A percentile compares a stretch with the other conserved stretches of the same genome.
These are phyloP conservation scores for Drosophila picticornis DNA, from an alignment of 2,888 invertebrate genomes.

Conservation along the genomic window DNA sequence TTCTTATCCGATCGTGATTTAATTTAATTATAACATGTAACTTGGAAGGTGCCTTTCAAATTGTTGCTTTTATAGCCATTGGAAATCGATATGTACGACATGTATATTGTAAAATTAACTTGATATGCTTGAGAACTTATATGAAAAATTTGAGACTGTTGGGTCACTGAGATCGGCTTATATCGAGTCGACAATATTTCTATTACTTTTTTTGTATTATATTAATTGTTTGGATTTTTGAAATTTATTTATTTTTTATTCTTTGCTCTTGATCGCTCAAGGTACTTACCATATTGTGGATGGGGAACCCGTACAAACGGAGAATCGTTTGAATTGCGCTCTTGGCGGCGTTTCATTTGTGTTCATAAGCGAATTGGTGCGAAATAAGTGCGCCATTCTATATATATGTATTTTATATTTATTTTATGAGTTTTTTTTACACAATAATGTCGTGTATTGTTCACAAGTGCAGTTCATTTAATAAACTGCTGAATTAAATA, in stretches of 20 bases:
- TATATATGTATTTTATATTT: background rate
- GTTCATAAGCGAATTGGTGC: conserved; percentile 74
- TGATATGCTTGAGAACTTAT: background rate
- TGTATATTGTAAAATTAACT: background rate
- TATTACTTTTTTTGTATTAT: background rate
- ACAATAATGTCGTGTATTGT: conserved; percentile 41
- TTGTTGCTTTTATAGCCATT: too few relatives aligned
- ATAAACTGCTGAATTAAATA: conserved; percentile 42
- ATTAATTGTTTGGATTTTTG: background rate
- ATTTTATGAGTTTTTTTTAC: conserved; percentile 31
- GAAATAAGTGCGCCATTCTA: conserved; percentile 84
- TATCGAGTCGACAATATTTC: background rate
- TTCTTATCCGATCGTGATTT: background rate
- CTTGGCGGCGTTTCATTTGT: conserved; percentile 64
- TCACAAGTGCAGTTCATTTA: conserved; percentile 49
- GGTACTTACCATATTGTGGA: conserved; percentile 83
- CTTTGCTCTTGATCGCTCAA: background rate
- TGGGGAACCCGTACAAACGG: conserved; percentile 62
- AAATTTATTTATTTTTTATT: background rate
- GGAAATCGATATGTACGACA: too few relatives aligned
- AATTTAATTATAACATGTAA: too few relatives aligned
- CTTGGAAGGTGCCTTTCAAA: too few relatives aligned
- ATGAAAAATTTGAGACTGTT: background rate
- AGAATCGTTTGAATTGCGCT: conserved; percentile 81
- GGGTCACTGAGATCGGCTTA: background rate